Percentiles rank a stretch among this genome's conserved stretches.
Evolutionary conservation across 2,888 invertebrate species (phyloP).

Genomic region (Cephus sareptanus): DNA sequence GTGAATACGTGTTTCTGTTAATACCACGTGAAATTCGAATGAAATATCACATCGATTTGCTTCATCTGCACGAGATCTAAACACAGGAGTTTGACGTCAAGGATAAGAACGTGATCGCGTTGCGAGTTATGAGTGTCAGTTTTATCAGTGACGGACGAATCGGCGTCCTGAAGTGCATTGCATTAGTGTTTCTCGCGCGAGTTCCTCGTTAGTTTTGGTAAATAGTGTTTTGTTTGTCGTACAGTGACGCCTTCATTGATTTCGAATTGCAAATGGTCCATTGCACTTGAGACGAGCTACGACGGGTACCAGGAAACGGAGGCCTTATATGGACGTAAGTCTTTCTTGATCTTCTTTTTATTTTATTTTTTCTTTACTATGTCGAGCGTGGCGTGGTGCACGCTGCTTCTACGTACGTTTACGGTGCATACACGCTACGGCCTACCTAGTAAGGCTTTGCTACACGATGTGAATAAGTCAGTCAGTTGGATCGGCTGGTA

Average conservation of each 20-base stretch:
- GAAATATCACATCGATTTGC: background rate
- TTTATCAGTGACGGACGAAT: background rate
- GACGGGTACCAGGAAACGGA: slow-evolving; percentile 5
- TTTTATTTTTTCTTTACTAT: slow-evolving; percentile 15
- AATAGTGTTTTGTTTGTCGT: background rate
- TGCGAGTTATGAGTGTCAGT: background rate
- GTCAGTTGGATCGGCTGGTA: slow-evolving; percentile 21
- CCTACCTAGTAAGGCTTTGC: background rate
- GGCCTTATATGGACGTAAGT: slow-evolving; percentile 46
- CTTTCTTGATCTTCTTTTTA: slow-evolving; percentile 20
- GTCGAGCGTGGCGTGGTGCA: background rate
- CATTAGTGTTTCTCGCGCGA: background rate
- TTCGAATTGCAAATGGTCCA: background rate
- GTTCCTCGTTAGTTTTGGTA: background rate
- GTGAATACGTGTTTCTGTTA: background rate
- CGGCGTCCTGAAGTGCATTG: background rate
- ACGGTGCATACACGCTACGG: background rate
- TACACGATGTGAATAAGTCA: slow-evolving; percentile 6
- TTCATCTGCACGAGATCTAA: background rate
- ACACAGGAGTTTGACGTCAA: background rate
- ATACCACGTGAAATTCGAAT: background rate
- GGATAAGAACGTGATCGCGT: background rate
- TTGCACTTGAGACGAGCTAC: background rate
- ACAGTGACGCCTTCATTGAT: background rate
- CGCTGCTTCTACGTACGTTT: background rate